Conservation (phyloP, 2,888 invertebrate genomes). For the Harpalus rufipes region DNA sequence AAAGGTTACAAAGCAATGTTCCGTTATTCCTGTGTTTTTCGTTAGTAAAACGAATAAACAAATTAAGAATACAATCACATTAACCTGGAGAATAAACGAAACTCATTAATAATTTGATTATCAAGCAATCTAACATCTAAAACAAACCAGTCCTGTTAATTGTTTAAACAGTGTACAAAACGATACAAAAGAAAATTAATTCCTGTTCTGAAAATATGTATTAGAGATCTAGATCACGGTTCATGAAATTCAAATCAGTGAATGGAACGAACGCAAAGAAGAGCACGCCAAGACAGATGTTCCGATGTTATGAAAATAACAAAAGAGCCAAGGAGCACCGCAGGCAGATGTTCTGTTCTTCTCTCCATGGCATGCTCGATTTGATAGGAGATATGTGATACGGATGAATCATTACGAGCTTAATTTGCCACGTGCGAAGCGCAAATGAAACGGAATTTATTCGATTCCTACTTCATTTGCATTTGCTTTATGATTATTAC, state of each 20-base stretch:
- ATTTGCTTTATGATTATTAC: constrained; percentile 38
- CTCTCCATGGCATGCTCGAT: constrained; percentile 18
- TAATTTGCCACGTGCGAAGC: constrained; percentile 27
- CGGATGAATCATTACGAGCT: constrained; percentile 42
- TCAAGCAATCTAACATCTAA: not conserved
- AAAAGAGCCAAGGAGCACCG: constrained; percentile 48
- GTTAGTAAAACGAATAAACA: not conserved
- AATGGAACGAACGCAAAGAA: constrained; percentile 36
- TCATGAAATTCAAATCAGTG: constrained; percentile 45
- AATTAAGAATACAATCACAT: not conserved
- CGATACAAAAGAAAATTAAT: constrained; percentile 32
- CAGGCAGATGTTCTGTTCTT: constrained; percentile 32
- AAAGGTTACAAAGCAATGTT: not conserved
- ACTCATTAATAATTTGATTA: constrained; percentile 22
- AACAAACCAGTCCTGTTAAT: constrained; percentile 14
- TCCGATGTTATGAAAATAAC: constrained; percentile 47
- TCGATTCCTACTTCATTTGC: constrained; percentile 13
- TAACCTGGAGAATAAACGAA: constrained; percentile 22
- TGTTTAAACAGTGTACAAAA: constrained; percentile 21
- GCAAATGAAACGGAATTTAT: constrained; percentile 35
- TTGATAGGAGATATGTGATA: constrained; percentile 44
- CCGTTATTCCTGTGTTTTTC: not conserved
- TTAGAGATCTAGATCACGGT: constrained; percentile 42
- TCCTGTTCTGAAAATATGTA: constrained; percentile 40
- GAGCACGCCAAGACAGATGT: constrained; percentile 42